These are phyloP conservation scores for Gymnothorax javanicus DNA, from an alignment of 2,797 vertebrate genomes.

Conservation along the genomic window DNA sequence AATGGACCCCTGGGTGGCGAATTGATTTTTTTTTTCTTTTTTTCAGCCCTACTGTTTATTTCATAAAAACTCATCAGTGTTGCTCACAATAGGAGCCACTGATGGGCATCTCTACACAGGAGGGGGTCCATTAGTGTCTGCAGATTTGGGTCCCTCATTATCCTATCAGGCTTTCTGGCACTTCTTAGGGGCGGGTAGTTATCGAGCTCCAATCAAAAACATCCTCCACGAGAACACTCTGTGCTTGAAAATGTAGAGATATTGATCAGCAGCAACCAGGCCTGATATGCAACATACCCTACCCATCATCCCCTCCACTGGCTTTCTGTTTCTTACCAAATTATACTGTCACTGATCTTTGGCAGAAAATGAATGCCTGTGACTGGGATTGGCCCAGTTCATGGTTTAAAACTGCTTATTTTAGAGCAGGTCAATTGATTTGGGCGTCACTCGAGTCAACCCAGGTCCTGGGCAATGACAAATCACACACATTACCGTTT, in stretches of 20 bases:
- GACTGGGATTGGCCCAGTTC: constrained; percentile 61
- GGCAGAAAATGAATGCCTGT: constrained; percentile 73
- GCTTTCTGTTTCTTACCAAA: constrained; percentile 54
- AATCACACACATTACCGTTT: not conserved
- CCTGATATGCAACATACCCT: constrained; percentile 69
- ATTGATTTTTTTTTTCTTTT: not conserved
- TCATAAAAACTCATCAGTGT: not conserved
- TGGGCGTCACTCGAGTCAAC: constrained; percentile 38
- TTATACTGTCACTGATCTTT: constrained; percentile 80
- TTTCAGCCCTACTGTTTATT: not conserved
- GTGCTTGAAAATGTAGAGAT: constrained; percentile 81
- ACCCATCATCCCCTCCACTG: not conserved
- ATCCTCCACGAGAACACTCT: constrained; percentile 75
- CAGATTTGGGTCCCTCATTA: not conserved
- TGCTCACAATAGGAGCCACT: not conserved
- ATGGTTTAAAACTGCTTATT: constrained; percentile 48
- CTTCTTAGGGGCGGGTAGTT: constrained; percentile 78
- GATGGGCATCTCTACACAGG: not conserved
- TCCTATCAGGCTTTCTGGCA: constrained; percentile 35
- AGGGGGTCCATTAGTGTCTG: not conserved
- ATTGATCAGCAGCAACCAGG: constrained; percentile 79
- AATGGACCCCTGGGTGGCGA: not conserved
- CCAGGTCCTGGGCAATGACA: not conserved
- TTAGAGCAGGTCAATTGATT: constrained; percentile 61
- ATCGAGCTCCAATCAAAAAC: constrained; percentile 71